phyloP scores from a whole-genome alignment of 2,113 vertebrate species.

The Lates calcarifer region DNA sequence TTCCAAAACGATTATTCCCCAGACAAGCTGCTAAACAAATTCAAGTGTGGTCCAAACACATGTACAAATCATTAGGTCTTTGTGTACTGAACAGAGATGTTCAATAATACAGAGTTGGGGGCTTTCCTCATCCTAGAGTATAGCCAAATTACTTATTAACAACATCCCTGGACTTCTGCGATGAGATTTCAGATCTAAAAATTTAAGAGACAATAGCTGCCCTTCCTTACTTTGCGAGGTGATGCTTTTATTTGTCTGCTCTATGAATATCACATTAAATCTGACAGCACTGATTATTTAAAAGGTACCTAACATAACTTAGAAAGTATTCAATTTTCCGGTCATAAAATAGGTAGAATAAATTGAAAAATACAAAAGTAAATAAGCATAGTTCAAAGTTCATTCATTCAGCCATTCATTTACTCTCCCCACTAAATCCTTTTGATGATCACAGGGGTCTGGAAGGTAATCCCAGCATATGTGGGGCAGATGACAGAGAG shows the following conservation, averaged over 20 bases:
- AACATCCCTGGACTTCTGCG: neutral
- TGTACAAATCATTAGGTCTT: neutral
- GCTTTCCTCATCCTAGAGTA: neutral
- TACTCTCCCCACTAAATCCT: slow-evolving; percentile 25
- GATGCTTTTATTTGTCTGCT: neutral
- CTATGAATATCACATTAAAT: neutral
- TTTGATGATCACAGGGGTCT: slow-evolving; percentile 26
- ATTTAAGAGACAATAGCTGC: neutral
- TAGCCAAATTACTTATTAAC: neutral
- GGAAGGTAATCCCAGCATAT: slow-evolving; percentile 30
- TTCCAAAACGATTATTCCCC: neutral
- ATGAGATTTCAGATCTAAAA: neutral
- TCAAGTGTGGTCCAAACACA: neutral
- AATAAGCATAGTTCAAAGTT: neutral
- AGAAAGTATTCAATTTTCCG: neutral
- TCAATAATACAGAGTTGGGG: neutral
- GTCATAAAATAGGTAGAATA: neutral
- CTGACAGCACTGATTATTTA: neutral
- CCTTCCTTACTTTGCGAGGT: neutral
- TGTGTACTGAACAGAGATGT: neutral
- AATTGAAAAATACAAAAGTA: neutral
- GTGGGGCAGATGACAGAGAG: slow-evolving; percentile 11
- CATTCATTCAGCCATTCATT: slow-evolving; percentile 16
- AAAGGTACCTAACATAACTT: neutral
- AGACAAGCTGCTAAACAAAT: slow-evolving; percentile 12